Conservation (phyloP, 2,888 invertebrate genomes). For the Ophion ellenae region DNA sequence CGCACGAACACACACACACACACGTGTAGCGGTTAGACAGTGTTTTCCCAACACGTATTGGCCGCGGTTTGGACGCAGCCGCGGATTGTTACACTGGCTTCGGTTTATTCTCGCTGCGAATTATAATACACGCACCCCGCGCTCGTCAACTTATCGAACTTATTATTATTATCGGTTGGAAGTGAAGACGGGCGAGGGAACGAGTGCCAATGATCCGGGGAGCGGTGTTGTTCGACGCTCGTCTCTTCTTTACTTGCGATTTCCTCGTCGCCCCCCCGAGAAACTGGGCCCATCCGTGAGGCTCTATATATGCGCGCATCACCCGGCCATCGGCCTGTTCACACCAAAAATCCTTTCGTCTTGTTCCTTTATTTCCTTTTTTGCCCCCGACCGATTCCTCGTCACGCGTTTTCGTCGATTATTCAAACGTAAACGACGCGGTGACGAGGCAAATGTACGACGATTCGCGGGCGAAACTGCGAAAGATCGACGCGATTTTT, state of each 20-base stretch:
- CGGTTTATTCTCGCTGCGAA: not conserved
- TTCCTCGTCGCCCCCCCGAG: slow-evolving; percentile 73
- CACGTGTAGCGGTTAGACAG: slow-evolving; percentile 10
- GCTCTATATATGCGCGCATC: slow-evolving; percentile 90
- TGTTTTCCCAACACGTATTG: slow-evolving; percentile 11
- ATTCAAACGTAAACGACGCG: not conserved
- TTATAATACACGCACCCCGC: slow-evolving; percentile 13
- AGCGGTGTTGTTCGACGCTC: slow-evolving; percentile 67
- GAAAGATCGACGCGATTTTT: not conserved
- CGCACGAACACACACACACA: not conserved
- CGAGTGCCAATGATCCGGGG: slow-evolving; percentile 47
- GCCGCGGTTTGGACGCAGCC: slow-evolving; percentile 47
- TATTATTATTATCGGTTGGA: slow-evolving; percentile 36
- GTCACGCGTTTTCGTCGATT: not conserved
- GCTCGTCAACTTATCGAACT: slow-evolving; percentile 31
- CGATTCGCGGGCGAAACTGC: too few relatives aligned
- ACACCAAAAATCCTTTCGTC: slow-evolving; percentile 39
- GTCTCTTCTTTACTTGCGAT: slow-evolving; percentile 78
- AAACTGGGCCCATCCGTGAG: slow-evolving; percentile 86
- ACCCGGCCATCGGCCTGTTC: slow-evolving; percentile 82
- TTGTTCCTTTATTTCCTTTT: not conserved
- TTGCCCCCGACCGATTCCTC: not conserved
- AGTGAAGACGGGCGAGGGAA: slow-evolving; percentile 3
- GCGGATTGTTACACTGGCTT: slow-evolving; percentile 8
- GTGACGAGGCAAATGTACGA: not conserved